Evolutionary conservation across 2,888 invertebrate genomes (phyloP), one percentile per base, ranked within the genome.

Genomic region (Cordilura impudica): DNA sequence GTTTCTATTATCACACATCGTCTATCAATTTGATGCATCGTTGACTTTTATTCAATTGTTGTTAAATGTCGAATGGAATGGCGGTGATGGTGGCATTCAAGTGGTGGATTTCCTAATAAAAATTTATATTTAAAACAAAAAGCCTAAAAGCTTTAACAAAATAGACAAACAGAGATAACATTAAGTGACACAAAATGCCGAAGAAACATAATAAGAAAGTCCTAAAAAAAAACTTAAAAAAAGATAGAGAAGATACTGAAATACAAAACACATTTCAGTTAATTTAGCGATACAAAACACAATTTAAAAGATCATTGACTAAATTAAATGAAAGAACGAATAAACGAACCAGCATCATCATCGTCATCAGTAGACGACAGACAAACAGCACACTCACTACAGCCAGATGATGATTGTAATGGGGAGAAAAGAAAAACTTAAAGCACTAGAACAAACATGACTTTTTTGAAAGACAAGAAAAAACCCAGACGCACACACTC

Each of bases 401-500:
- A 4, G 26, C 6, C 6, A 39, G n/a, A 39, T 39, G n/a, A 39
- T 39, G 35, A 39, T 39, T n/a, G n/a, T n/a, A 39, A 26, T 26
- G 26, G 26, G 65, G 35, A 58, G 29, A 65, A 53, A 51, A 23
- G 35, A 69, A 73, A 39, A 39, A 39, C 35, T n/a, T 39, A 39
- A 61, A 70, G 29, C 72, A 51, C 47, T 56, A 60, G 49, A 75
- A 69, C 81, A 82, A 83, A 84, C 82, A 82, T 83, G 83, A 86
- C 84, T 84, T 39, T 85, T 85, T 14, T 18, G 18, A 51, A 7
- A 39, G 8, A 51, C 23, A 51, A 19, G 18, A 45, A 21, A 10
- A 43, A 31, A 70, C n/a, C 14, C 53, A n/a, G 21, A 65, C 18
- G 19, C 56, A 35, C 0, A 16, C 53, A 29, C 6, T 16, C 26